Base-by-base conservation (phyloP, 2,797 vertebrate species). In the Limnodromus scolopaceus region DNA sequence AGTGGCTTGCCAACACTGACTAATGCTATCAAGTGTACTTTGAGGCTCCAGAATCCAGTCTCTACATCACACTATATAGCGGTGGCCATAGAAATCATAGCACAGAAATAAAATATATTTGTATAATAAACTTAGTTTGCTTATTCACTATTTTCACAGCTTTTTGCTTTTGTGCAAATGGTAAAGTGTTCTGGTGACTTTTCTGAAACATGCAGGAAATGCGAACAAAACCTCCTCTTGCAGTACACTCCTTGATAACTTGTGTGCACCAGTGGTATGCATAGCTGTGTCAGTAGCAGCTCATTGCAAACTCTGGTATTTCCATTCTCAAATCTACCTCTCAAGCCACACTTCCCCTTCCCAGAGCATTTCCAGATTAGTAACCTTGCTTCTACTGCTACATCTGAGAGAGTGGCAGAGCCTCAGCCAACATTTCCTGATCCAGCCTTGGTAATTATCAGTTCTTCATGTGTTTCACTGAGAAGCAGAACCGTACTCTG, bases 371-470 rank as follows among this genome's bases (percentile, higher is more conserved):
- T 87, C 48, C 34, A 68, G 45, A 28, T 71, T 63, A 48, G 64
- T 51, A 71, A 45, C 48, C 17, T 53, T 30, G 13, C 58, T 45
- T 46, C 54, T 64, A 5, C 34, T 43, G 53, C 53, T 57, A 7
- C 22, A 22, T 25, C 20, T 32, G 60, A 32, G 60, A 69, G 48
- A n/a, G 58, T 5, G 18, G 18, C 24, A 86, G 84, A 96, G 69
- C 61, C 74, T 92, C 83, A 72, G 83, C 51, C 84, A 92, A 74
- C 49, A 7, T 72, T 83, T 89, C 80, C 80, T 77, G 23, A 51
- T 91, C 30, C 39, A 92, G 14, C 61, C 82, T 58, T 76, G n/a
- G 88, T 92, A 91, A 87, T 70, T 28, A 60, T 30, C 39, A 65
- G 45, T 43, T 82, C 77, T 70, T 93, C 38, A 27, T 69, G 61